These are phyloP conservation scores for Manis pentadactyla DNA, from an alignment of 2,797 vertebrate genomes.

Conservation along the genomic window DNA sequence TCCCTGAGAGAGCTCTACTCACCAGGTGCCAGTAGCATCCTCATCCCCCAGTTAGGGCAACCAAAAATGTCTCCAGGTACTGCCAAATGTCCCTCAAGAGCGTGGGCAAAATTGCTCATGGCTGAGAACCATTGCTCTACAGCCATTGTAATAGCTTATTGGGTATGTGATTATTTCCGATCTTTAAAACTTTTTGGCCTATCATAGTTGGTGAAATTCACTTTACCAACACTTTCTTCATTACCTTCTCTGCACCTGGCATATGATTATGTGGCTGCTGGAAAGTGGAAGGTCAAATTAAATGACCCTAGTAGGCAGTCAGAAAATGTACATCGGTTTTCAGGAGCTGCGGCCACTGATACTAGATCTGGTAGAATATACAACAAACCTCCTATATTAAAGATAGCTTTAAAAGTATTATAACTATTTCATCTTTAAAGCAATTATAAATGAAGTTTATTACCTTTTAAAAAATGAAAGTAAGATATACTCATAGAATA, in stretches of 20 bases:
- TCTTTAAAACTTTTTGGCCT: background rate
- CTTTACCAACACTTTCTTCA: background rate
- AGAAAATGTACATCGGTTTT: background rate
- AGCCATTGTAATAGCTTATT: background rate
- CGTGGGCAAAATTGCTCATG: background rate
- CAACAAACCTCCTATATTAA: background rate
- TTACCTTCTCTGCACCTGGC: background rate
- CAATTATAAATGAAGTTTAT: constrained; percentile 13
- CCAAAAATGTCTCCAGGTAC: background rate
- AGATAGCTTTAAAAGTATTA: background rate
- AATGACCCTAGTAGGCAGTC: background rate
- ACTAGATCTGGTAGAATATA: background rate
- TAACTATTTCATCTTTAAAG: background rate
- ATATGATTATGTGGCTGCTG: background rate
- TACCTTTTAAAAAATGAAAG: background rate
- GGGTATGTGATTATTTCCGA: background rate
- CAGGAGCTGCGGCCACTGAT: background rate
- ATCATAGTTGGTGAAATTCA: constrained; percentile 44
- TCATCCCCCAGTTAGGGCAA: background rate
- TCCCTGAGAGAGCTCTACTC: background rate
- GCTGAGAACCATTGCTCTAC: background rate
- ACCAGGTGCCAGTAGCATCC: background rate
- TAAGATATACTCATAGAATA: background rate
- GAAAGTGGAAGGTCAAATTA: background rate
- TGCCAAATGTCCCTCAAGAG: background rate